Conservation (phyloP, 2,888 invertebrate genomes). For the Seira musarum region DNA sequence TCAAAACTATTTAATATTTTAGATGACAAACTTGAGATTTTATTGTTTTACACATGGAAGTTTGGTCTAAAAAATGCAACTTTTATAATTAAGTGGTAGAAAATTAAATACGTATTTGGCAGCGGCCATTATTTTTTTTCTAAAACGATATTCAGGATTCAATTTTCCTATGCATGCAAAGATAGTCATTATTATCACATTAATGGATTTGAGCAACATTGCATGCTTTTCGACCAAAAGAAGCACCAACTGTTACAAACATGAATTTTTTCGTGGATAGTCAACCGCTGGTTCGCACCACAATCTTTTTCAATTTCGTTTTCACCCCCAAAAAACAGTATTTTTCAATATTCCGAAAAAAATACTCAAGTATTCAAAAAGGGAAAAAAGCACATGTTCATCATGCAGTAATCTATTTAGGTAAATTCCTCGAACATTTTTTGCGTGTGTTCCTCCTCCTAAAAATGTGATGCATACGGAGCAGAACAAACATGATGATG, state of each 20-base stretch:
- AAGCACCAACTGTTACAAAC: not conserved
- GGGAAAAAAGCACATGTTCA: conserved; percentile 34
- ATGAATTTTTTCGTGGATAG: conserved; percentile 10
- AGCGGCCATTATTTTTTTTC: no score
- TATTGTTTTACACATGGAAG: no score
- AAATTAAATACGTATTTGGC: no score
- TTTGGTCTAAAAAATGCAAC: no score
- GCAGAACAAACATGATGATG: conserved; percentile 14
- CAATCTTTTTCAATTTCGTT: conserved; percentile 15
- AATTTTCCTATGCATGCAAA: not conserved
- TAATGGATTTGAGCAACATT: conserved; percentile 13
- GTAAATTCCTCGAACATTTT: not conserved
- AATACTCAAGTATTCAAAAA: conserved; percentile 51
- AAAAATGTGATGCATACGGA: not conserved
- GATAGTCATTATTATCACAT: conserved; percentile 29
- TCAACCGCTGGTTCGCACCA: not conserved
- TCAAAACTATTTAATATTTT: no score
- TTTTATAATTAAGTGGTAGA: no score
- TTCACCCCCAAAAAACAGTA: conserved; percentile 25
- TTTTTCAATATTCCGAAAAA: conserved; percentile 55
- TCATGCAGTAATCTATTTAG: not conserved
- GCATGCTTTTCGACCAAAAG: conserved; percentile 6
- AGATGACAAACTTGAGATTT: no score
- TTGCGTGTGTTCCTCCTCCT: not conserved
- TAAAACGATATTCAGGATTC: no score